A percentile compares a stretch with the other conserved stretches of the same genome.
These are phyloP conservation scores for Drosophila littoralis DNA, from an alignment of 1,140 invertebrate species.

Conservation along the genomic window DNA sequence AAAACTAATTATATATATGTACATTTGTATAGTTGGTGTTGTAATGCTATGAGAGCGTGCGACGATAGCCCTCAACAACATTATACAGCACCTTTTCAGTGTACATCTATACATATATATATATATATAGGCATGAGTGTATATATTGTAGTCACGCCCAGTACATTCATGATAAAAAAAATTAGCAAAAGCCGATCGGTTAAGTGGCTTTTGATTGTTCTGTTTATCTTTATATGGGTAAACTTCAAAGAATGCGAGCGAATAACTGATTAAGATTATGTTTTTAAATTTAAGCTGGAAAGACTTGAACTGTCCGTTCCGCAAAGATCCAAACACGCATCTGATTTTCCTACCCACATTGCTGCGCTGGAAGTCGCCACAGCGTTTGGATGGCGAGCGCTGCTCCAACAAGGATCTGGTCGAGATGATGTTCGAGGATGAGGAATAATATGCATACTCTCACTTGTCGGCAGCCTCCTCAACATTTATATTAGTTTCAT, in stretches of 20 bases:
- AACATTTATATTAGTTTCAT: conserved; percentile 18
- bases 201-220: conserved; percentile 24
- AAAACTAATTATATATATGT: not conserved
- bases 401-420: conserved; percentile 88
- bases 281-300: conserved; percentile 89
- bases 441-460: conserved; percentile 53
- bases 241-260: conserved; percentile 25
- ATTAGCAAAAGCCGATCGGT: conserved; percentile 13
- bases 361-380: conserved; percentile 89
- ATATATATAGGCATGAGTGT: not conserved
- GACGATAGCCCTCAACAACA: not conserved
- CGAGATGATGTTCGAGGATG: conserved; percentile 84
- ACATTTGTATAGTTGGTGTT: not conserved
- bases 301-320: conserved; percentile 89
- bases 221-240: conserved; percentile 29
- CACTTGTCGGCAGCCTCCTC: conserved; percentile 2
- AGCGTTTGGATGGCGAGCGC: conserved; percentile 89
- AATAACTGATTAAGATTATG: conserved; percentile 30
- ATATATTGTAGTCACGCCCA: conserved; percentile 1
- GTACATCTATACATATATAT: not conserved
- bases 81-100: conserved; percentile 2
- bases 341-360: conserved; percentile 90
- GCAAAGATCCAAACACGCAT: conserved; percentile 88
- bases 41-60: not conserved
- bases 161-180: conserved; percentile 52